phyloP scores from a whole-genome alignment of 1,140 invertebrate genomes.

The Acromyrmex heyeri region DNA sequence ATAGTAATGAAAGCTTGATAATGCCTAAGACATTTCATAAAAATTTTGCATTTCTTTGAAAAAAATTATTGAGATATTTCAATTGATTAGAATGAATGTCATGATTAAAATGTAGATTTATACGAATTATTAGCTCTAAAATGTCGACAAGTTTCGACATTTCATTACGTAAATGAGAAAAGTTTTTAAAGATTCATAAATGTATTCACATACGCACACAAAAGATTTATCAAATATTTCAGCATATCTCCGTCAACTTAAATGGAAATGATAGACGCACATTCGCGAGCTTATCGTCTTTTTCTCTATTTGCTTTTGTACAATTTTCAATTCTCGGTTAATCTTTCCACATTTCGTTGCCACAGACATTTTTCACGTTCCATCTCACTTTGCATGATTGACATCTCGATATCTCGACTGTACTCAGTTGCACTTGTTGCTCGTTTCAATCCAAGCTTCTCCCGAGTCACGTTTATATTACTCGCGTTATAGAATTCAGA shows the following conservation, averaged over 20 bases:
- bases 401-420: conserved; percentile 46
- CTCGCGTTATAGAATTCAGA: background rate
- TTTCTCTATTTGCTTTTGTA: background rate
- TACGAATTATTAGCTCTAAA: too few relatives aligned
- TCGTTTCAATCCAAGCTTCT: conserved; percentile 20
- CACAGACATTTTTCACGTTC: conserved; percentile 38
- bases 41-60: conserved; percentile 18
- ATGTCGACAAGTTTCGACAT: background rate
- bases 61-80: conserved; percentile 24
- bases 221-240: conserved; percentile 1
- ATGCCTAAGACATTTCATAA: conserved; percentile 14
- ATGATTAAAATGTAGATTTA: background rate
- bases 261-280: conserved; percentile 5
- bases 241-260: background rate
- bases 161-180: background rate
- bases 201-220: background rate
- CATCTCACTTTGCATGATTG: conserved; percentile 46
- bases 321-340: conserved; percentile 39
- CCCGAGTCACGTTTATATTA: conserved; percentile 19
- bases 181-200: conserved; percentile 20
- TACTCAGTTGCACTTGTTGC: conserved; percentile 52
- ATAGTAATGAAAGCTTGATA: conserved; percentile 7
- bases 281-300: background rate
- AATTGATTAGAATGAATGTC: background rate
- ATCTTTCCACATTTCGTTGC: conserved; percentile 43